These are phyloP conservation scores for Pelecanus crispus DNA, from an alignment of 2,113 vertebrate species.

Conservation along the genomic window DNA sequence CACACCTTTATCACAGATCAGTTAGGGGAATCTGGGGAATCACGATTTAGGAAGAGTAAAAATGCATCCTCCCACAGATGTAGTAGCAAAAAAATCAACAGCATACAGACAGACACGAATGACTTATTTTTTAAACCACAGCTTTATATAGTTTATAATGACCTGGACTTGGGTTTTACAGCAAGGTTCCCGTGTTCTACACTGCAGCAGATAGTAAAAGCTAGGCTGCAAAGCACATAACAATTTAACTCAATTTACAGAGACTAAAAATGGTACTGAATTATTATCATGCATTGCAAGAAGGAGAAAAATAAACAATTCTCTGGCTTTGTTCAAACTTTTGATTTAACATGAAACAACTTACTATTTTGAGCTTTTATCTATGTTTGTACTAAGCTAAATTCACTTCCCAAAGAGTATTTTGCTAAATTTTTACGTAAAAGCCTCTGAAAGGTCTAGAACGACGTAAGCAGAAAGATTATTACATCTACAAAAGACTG, in stretches of 20 bases:
- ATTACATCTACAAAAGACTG: not conserved
- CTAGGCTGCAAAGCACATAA: not conserved
- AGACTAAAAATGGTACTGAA: not conserved
- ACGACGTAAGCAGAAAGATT: not conserved
- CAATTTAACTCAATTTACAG: not conserved
- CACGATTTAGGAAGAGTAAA: not conserved
- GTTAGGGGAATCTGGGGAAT: not conserved
- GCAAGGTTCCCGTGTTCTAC: not conserved
- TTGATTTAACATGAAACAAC: not conserved
- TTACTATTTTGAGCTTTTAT: not conserved
- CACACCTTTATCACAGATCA: not conserved
- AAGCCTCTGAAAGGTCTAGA: not conserved
- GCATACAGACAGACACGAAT: not conserved
- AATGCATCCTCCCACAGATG: not conserved
- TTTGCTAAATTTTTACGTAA: not conserved
- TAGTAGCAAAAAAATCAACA: not conserved
- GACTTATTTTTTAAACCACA: not conserved
- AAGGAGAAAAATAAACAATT: not conserved
- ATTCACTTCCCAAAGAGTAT: not conserved
- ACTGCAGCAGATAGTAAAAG: not conserved
- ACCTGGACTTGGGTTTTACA: not conserved
- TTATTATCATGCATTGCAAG: not conserved
- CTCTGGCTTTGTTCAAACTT: not conserved
- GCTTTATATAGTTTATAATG: not conserved
- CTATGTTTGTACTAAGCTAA: not conserved